Percentiles rank a stretch among this genome's conserved stretches.
phyloP scores from a whole-genome alignment of 2,113 vertebrate genomes.

The Orycteropus afer region DNA sequence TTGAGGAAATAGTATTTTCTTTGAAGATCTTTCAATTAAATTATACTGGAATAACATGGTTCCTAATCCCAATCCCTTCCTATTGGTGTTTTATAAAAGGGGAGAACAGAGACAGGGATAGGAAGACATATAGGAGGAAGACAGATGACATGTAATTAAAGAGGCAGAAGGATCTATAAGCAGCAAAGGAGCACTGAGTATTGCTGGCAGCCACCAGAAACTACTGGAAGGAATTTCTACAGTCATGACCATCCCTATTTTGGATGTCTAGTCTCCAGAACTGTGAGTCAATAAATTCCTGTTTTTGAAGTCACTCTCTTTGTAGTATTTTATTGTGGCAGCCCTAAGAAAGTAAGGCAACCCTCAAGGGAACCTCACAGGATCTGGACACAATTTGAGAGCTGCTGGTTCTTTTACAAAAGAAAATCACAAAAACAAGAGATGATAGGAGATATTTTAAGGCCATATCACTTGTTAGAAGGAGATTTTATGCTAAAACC shows the following conservation, averaged over 20 bases:
- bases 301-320: neutral
- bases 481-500: neutral
- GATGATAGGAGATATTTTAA: neutral
- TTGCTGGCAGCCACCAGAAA: neutral
- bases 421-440: neutral
- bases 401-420: conserved; percentile 7
- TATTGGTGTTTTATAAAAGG: neutral
- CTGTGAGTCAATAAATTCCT: neutral
- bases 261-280: neutral
- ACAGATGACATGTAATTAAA: neutral
- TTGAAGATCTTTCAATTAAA: neutral
- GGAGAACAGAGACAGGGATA: neutral
- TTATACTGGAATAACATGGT: neutral
- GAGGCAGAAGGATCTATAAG: neutral
- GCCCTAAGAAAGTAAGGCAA: neutral
- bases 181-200: neutral
- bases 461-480: neutral
- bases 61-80: neutral
- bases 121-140: neutral
- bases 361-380: neutral
- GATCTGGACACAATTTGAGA: neutral
- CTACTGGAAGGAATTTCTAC: neutral
- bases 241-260: neutral
- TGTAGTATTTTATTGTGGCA: neutral
- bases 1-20: neutral